Conservation (phyloP, 1,140 invertebrate species). For the Anthonomus grandis region DNA sequence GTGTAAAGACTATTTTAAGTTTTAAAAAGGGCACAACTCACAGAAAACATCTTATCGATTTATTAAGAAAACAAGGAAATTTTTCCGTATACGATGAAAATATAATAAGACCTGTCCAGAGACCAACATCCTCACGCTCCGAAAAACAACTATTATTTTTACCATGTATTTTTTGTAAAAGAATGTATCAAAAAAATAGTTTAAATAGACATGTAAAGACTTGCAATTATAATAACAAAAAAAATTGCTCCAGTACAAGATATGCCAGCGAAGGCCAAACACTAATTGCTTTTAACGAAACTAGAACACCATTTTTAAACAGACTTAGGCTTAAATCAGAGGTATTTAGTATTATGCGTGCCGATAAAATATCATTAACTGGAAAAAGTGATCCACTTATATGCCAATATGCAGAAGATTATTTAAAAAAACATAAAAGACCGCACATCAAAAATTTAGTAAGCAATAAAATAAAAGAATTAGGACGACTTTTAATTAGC, state of each 20-base stretch:
- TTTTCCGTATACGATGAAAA: conserved; percentile 10
- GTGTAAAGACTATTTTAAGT: conserved; percentile 14
- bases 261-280: conserved; percentile 19
- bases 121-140: conserved; percentile 4
- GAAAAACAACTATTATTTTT: conserved; percentile 5
- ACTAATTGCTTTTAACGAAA: conserved; percentile 14
- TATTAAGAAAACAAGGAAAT: conserved; percentile 20
- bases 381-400: too few relatives aligned
- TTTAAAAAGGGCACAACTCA: conserved; percentile 12
- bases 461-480: too few relatives aligned
- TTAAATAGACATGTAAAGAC: conserved; percentile 5
- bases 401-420: too few relatives aligned
- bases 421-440: too few relatives aligned
- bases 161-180: conserved; percentile 18
- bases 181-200: conserved; percentile 11
- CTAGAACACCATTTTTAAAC: conserved; percentile 20
- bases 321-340: conserved; percentile 17
- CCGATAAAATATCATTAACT: conserved; percentile 15
- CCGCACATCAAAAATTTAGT: too few relatives aligned
- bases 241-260: not conserved
- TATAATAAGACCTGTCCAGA: conserved; percentile 16
- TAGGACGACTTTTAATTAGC: too few relatives aligned
- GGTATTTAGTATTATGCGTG: conserved; percentile 21
- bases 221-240: not conserved
- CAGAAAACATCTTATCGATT: conserved; percentile 17